Base-by-base conservation (phyloP, 1,140 invertebrate genomes). In the Aporrectodea caliginosa region DNA sequence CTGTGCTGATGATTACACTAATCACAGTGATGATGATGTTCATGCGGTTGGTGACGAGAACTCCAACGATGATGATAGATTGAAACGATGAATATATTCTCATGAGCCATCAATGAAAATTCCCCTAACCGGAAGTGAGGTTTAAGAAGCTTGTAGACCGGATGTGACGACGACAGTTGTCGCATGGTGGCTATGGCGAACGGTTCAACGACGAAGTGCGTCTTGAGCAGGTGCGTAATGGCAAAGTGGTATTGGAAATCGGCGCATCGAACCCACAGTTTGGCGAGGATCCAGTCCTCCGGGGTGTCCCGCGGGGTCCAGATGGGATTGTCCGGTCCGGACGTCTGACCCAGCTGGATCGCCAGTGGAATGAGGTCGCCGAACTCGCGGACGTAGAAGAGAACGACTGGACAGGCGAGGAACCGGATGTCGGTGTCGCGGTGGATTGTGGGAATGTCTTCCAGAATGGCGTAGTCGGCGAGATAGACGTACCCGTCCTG, bases 71-170 rank as follows among this genome's bases (percentile, higher is more conserved):
- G n/a, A n/a, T n/a, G n/a, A n/a, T n/a, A n/a, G n/a, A n/a, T n/a
- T n/a, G n/a, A n/a, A n/a, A n/a, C n/a, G n/a, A n/a, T n/a, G n/a
- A n/a, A n/a, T n/a, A n/a, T n/a, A n/a, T n/a, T n/a, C n/a, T n/a
- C n/a, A n/a, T n/a, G n/a, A n/a, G n/a, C n/a, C n/a, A n/a, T n/a
- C n/a, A n/a, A n/a, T n/a, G n/a, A n/a, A n/a, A n/a, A n/a, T n/a
- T n/a, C n/a, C n/a, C n/a, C 77, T 29, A 6, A 79, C 78, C 78
- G 35, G 74, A 75, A 79, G 43, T 79, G 78, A 69, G 78, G 78
- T 35, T 76, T 75, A n/a, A 79, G 73, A n/a, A 79, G 73, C 68
- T 79, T 79, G 35, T 79, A 79, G 34, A 79, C 74, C 1, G 78
- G 78, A 35, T 79, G 78, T 1, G 73, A 79, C 1, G 69, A 35